Conservation (phyloP, 2,888 invertebrate species). For the Rotaria macrura region DNA sequence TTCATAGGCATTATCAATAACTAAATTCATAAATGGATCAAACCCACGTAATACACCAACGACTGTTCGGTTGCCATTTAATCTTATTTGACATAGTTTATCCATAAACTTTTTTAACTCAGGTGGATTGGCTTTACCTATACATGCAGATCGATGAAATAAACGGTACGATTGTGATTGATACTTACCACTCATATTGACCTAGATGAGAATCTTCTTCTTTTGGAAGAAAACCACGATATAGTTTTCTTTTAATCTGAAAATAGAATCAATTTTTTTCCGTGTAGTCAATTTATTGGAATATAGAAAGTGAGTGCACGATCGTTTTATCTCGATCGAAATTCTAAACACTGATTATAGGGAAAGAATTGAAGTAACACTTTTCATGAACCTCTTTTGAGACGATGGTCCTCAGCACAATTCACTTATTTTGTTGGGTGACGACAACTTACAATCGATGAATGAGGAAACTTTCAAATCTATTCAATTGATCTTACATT, state of each 20-base stretch:
- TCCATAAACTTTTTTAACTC: conserved; percentile 96
- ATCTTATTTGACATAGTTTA: conserved; percentile 69
- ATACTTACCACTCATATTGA: neutral
- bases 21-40: conserved; percentile 98
- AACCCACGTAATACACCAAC: conserved; percentile 87
- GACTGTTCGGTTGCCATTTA: conserved; percentile 86
- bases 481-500: too few species aligned
- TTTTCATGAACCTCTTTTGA: too few species aligned
- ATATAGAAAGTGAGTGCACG: too few species aligned
- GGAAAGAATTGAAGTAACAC: too few species aligned
- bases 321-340: too few species aligned
- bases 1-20: conserved; percentile 83
- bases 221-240: neutral
- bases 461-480: too few species aligned
- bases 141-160: neutral
- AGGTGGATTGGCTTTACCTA: conserved; percentile 82
- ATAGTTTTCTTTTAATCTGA: neutral
- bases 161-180: neutral
- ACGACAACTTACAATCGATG: too few species aligned
- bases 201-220: neutral
- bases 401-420: too few species aligned
- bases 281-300: too few species aligned
- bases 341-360: too few species aligned
- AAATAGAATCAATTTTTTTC: neutral
- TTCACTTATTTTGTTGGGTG: too few species aligned